Evolutionary conservation across 2,113 vertebrate species (phyloP), one percentile per base, ranked within the genome.

Genomic region (Alaudala cheleensis): DNA sequence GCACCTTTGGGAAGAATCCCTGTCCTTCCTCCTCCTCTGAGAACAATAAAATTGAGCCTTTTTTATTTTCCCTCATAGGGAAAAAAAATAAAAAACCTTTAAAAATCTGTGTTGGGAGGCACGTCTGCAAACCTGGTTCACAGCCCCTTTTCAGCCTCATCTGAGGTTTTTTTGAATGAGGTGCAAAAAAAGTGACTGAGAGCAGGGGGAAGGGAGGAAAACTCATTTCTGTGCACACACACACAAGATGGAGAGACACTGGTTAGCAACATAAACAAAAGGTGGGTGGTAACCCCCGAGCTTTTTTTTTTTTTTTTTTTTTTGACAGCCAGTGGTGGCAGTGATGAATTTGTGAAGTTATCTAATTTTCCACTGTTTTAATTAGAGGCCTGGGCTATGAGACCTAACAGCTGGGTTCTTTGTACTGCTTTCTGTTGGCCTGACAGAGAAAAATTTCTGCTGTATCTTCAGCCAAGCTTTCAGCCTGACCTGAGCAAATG

Each of bases 291-390:
- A 98, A 97, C 97, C 98, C 98, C 95, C 22, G 80, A 98, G 97
- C 95, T 74, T 81, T 83, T 97, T 97, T 97, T 62, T 61, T 51
- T 54, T 37, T 76, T 81, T 67, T 73, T 77, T 97, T 71, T 97
- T 67, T 81, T 86, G 99, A 99, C 98, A 98, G 98, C 98, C 98
- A 97, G 98, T 96, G 97, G 98, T 98, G 97, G 98, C 98, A 97
- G 98, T 99, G 99, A 99, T 99, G 98, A 98, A 99, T 99, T 97
- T 98, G 97, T 98, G 97, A 98, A 99, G 99, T 99, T 99, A 99
- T 99, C 99, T 99, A 98, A 99, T 99, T 99, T 99, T 99, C 99
- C 99, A 99, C 99, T 99, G 99, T 99, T 99, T 99, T 99, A 99
- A 99, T 99, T 99, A 99, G 99, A 98, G 98, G 98, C 98, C 98